A percentile compares a stretch with the other conserved stretches of the same genome.
phyloP scores from a whole-genome alignment of 2,797 vertebrate genomes.

The Rhadinocentrus ornatus region DNA sequence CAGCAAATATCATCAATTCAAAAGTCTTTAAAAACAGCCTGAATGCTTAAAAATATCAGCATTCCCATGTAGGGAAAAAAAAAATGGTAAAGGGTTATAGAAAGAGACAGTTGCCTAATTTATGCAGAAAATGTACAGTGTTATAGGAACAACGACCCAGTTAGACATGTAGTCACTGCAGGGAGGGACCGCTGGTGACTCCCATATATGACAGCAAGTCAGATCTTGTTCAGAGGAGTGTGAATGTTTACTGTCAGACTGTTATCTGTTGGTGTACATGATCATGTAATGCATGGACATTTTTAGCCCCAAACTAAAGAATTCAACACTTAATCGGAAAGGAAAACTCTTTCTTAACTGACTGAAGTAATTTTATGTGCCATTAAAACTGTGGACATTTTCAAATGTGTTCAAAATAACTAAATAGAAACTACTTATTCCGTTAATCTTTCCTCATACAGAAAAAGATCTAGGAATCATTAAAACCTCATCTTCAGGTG shows the following conservation, averaged over 20 bases:
- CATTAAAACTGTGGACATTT: neutral
- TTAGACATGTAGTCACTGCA: neutral
- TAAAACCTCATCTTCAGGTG: neutral
- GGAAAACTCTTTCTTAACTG: neutral
- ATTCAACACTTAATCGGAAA: neutral
- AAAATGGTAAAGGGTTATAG: no score
- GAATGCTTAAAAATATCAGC: no score
- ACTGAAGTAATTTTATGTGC: neutral
- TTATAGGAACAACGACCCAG: neutral
- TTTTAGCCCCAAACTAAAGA: constrained; percentile 17
- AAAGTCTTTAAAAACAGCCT: no score
- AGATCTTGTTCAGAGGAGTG: constrained; percentile 42
- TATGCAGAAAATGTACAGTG: constrained; percentile 9
- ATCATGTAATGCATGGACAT: neutral
- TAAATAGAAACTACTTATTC: neutral
- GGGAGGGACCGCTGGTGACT: constrained; percentile 20
- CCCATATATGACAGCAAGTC: constrained; percentile 36
- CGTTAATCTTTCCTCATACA: neutral
- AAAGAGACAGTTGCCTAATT: no score
- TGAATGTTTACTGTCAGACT: constrained; percentile 42
- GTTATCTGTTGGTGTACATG: constrained; percentile 1
- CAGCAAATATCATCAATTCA: no score
- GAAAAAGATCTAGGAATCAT: neutral
- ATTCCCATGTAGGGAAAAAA: no score
- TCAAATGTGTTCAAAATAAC: neutral